Conservation (phyloP, 2,888 invertebrate species). For the Oscheius sp. region DNA sequence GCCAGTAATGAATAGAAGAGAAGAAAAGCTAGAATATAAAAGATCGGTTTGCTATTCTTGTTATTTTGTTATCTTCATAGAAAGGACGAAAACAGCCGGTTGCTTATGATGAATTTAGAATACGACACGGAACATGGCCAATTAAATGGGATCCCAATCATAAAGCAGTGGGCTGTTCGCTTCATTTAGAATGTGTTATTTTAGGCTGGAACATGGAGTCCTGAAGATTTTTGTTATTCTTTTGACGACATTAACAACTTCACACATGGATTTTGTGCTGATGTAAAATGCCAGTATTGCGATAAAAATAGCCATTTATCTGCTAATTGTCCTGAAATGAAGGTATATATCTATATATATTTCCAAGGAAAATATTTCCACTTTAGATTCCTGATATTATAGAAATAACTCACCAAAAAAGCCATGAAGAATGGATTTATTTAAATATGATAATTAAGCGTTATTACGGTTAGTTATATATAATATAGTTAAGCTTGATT, state of each 20-base stretch:
- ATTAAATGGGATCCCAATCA: no score
- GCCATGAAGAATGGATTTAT: neutral
- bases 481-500: neutral
- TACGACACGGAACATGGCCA: no score
- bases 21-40: no score
- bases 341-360: neutral
- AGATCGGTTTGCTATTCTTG: no score
- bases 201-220: neutral
- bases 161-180: neutral
- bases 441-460: neutral
- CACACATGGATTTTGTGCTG: neutral
- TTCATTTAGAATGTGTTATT: neutral
- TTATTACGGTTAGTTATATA: neutral
- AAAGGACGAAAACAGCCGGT: no score
- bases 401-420: neutral
- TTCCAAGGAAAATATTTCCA: neutral
- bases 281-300: slow-evolving; percentile 43
- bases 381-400: slow-evolving; percentile 6
- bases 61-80: no score
- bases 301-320: slow-evolving; percentile 41
- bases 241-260: slow-evolving; percentile 5
- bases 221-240: neutral
- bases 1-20: no score
- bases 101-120: no score
- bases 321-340: slow-evolving; percentile 44